Base-by-base conservation (phyloP, 2,888 invertebrate species). In the Autographa pulchrina region DNA sequence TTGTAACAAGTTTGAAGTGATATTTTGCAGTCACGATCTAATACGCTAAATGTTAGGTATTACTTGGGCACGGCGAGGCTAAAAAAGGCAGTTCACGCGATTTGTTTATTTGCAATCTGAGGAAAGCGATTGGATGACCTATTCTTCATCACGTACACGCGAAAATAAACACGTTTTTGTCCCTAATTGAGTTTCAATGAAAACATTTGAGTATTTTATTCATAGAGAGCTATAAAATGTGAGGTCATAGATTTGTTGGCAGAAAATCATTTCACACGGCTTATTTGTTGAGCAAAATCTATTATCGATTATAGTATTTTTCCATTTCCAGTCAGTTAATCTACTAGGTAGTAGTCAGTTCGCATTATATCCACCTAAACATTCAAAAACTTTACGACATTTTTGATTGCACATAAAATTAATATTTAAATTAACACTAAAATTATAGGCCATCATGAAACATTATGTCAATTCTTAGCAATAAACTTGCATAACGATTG, bases 401-500 rank as follows among this genome's bases (percentile, higher is more conserved):
- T 11, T 38, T 38, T 11, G 48, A 48, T n/a, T 48, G 48, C 48
- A 48, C n/a, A 48, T 48, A 48, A n/a, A 48, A 48, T 48, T 4
- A 48, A 48, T 43, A 48, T 48, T 48, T n/a, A 48, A 48, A 48
- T n/a, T n/a, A 48, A n/a, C 20, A 56, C 11, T 25, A 25, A 11
- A 25, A 25, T 56, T 25, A 56, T 56, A 56, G 25, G 25, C 54
- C 54, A 25, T 54, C 18, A 18, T 54, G 20, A 54, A 54, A 18
- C 54, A 54, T 20, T 65, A 65, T 52, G 25, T 43, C 63, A 18
- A 35, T 66, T 69, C 63, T 43, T 65, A 78, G 62, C 61, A 68
- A 70, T 62, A 25, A 62, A 59, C 63, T 72, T 81, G 74, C 71
- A 72, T 78, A 83, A 83, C 80, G 68, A 64, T 83, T 85, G 81